These are phyloP conservation scores for Lottia scabra DNA, from an alignment of 2,888 invertebrate species.

Conservation along the genomic window DNA sequence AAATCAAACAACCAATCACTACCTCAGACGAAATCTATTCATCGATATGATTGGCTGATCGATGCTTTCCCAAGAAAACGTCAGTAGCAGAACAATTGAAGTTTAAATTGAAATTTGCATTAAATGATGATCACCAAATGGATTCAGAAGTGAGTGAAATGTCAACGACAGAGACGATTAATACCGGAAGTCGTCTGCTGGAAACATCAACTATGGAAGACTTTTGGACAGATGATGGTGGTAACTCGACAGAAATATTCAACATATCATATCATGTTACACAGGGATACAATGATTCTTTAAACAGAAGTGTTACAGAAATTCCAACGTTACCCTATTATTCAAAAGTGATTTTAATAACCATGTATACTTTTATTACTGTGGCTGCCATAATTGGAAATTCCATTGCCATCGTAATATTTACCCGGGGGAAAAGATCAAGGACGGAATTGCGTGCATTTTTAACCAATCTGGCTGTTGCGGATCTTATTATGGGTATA, in stretches of 20 bases:
- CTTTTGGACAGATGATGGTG: not conserved
- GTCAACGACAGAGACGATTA: too few species aligned
- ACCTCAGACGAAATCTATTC: too few species aligned
- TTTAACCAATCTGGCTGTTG: constrained; percentile 84
- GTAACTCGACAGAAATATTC: not conserved
- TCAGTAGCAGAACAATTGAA: too few species aligned
- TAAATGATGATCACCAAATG: not conserved
- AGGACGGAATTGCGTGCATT: constrained; percentile 71
- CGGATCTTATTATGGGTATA: constrained; percentile 88
- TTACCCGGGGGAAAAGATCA: constrained; percentile 61
- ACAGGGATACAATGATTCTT: not conserved
- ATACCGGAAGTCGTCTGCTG: too few species aligned
- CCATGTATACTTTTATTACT: constrained; percentile 68
- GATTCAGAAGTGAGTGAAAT: not conserved
- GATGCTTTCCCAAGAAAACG: not conserved
- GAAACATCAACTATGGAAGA: not conserved
- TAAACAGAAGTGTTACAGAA: not conserved
- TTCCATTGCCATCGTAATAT: constrained; percentile 68
- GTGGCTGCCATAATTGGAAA: constrained; percentile 69
- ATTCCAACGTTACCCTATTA: not conserved
- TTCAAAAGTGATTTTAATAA: constrained; percentile 61
- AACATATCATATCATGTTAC: not conserved
- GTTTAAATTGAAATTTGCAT: too few species aligned
- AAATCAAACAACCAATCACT: too few species aligned
- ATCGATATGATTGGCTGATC: not conserved